Conservation (phyloP, 2,888 invertebrate genomes). For the Gasteruption jaculator region DNA sequence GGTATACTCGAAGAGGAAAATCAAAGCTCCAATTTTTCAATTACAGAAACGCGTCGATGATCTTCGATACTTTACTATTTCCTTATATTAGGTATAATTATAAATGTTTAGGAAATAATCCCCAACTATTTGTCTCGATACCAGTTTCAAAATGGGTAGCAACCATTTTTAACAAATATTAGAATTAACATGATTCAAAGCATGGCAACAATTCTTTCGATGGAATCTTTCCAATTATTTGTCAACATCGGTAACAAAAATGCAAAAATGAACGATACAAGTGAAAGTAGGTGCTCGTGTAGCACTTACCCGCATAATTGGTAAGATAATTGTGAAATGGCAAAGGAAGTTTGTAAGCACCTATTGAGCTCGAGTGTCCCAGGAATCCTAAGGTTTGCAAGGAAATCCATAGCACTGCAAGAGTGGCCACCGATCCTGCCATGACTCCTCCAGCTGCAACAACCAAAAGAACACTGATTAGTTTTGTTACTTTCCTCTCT, state of each 20-base stretch:
- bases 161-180: no score
- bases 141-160: no score
- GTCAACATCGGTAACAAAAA: not conserved
- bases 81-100: no score
- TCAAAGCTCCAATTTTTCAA: no score
- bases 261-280: not conserved
- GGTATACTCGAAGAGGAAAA: no score
- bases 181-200: no score
- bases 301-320: slow-evolving; percentile 33
- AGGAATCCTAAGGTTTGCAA: slow-evolving; percentile 41
- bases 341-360: slow-evolving; percentile 31
- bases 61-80: no score
- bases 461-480: slow-evolving; percentile 16
- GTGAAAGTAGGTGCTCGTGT: not conserved
- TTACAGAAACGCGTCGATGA: no score
- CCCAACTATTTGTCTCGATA: no score
- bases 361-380: slow-evolving; percentile 34
- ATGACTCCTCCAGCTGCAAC: slow-evolving; percentile 42
- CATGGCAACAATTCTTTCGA: not conserved
- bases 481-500: no score
- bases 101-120: no score
- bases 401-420: slow-evolving; percentile 41
- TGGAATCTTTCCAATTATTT: not conserved
- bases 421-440: slow-evolving; percentile 43
- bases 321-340: slow-evolving; percentile 35